Conservation (phyloP, 53 echinoderm and acorn worm species). For the Echinarachnius parma region DNA sequence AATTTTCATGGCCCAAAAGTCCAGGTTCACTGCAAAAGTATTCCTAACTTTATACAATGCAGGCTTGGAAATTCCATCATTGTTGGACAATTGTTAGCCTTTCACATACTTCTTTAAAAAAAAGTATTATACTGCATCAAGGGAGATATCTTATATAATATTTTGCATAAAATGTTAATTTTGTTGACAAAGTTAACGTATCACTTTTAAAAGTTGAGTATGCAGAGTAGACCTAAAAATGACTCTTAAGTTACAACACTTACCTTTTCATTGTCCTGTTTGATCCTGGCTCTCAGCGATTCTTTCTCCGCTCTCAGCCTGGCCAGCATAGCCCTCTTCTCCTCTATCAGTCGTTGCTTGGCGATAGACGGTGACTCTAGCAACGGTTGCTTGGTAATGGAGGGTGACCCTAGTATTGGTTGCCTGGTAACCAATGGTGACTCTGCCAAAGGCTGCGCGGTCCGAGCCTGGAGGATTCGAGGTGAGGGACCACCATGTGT, state of each 20-base stretch:
- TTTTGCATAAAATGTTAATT: too few relatives aligned
- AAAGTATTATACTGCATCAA: too few relatives aligned
- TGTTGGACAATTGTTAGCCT: too few relatives aligned
- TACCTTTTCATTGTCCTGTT: conserved; percentile 44
- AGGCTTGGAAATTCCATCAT: too few relatives aligned
- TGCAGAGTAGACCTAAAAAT: neutral
- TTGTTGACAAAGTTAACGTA: too few relatives aligned
- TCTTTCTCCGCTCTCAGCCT: conserved; percentile 36
- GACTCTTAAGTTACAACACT: neutral
- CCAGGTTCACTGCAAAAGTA: too few relatives aligned
- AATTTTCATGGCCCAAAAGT: too few relatives aligned
- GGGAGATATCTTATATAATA: too few relatives aligned
- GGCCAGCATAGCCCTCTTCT: conserved; percentile 36
- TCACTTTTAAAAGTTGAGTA: neutral
- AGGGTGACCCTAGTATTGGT: too few relatives aligned
- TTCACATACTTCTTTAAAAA: too few relatives aligned
- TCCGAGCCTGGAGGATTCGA: conserved; percentile 14
- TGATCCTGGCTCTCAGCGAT: conserved; percentile 14
- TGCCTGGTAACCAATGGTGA: neutral
- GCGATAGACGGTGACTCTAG: neutral
- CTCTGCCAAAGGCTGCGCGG: neutral
- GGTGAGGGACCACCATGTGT: too few relatives aligned
- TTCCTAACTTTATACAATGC: too few relatives aligned
- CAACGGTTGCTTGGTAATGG: neutral
- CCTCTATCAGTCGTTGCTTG: conserved; percentile 21